These are phyloP conservation scores for Drosophila santomea DNA, from an alignment of 1,140 invertebrate genomes.

Conservation along the genomic window DNA sequence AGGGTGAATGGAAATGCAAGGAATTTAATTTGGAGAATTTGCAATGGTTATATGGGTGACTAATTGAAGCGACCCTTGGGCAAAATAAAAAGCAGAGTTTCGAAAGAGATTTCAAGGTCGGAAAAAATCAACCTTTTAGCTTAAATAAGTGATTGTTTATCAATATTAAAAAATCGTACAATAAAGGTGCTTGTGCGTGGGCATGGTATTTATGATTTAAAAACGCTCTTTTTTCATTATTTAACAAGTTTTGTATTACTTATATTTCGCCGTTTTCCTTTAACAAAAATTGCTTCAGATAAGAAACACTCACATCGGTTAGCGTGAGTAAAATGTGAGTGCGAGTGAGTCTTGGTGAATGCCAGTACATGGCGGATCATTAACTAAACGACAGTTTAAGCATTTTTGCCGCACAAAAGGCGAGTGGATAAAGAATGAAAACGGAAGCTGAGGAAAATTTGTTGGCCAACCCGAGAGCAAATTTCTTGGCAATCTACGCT, in stretches of 20 bases:
- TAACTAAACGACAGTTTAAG: conserved; percentile 79
- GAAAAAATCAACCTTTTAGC: too few relatives aligned
- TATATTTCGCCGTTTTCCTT: too few relatives aligned
- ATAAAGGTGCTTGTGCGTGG: too few relatives aligned
- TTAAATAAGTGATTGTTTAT: too few relatives aligned
- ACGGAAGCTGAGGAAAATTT: conserved; percentile 38
- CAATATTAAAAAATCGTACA: too few relatives aligned
- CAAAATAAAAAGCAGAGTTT: neutral
- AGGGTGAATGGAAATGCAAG: conserved; percentile 20
- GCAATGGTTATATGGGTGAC: conserved; percentile 25
- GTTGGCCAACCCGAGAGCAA: conserved; percentile 27
- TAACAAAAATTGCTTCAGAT: conserved; percentile 55
- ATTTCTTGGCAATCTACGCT: conserved; percentile 57
- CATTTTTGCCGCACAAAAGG: conserved; percentile 33
- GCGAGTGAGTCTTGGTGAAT: conserved; percentile 26
- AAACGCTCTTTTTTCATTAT: too few relatives aligned
- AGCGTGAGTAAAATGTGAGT: conserved; percentile 6
- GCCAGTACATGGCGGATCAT: conserved; percentile 71
- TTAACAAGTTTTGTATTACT: too few relatives aligned
- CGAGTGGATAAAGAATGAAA: conserved; percentile 16
- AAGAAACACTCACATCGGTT: conserved; percentile 29
- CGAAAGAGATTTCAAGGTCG: too few relatives aligned
- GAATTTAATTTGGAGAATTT: conserved; percentile 43
- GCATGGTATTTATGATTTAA: too few relatives aligned
- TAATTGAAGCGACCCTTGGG: conserved; percentile 26